Evolutionary conservation across 92 coral and sea anemone genomes (phyloP).

Genomic region (Phenganax subtilis): DNA sequence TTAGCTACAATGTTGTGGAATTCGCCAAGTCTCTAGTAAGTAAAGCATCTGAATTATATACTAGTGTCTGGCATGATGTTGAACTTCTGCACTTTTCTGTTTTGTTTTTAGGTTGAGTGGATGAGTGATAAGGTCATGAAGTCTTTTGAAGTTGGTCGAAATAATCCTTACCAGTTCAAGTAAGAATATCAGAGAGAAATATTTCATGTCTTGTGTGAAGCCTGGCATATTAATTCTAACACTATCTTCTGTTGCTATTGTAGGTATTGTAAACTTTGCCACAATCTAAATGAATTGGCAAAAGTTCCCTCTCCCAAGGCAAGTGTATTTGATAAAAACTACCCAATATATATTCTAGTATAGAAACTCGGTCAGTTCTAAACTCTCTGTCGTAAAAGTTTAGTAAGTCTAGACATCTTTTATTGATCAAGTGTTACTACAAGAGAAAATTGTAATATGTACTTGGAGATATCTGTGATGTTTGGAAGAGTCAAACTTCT

Average conservation of each 20-base stretch:
- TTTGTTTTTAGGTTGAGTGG: slow-evolving; percentile 79
- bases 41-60: not conserved
- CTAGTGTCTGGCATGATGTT: too few relatives aligned
- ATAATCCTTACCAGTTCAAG: slow-evolving; percentile 97
- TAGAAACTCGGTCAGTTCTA: not conserved
- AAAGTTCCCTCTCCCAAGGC: slow-evolving; percentile 93
- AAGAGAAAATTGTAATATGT: too few relatives aligned
- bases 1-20: slow-evolving; percentile 92
- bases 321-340: not conserved
- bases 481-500: not conserved
- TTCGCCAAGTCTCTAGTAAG: slow-evolving; percentile 92
- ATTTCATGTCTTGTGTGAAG: not conserved
- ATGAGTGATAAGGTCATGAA: slow-evolving; percentile 99
- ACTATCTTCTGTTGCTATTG: not conserved
- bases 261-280: slow-evolving; percentile 85
- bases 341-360: not conserved
- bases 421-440: too few relatives aligned
- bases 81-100: not conserved
- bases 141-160: slow-evolving; percentile 98
- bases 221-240: not conserved
- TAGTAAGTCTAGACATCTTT: too few relatives aligned
- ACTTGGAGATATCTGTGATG: too few relatives aligned
- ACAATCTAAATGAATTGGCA: slow-evolving; percentile 82
- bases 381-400: too few relatives aligned
- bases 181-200: slow-evolving; percentile 8